Evolutionary conservation across 2,888 invertebrate species (phyloP), one percentile per base, ranked within the genome.

Genomic region (Protophormia terraenovae): DNA sequence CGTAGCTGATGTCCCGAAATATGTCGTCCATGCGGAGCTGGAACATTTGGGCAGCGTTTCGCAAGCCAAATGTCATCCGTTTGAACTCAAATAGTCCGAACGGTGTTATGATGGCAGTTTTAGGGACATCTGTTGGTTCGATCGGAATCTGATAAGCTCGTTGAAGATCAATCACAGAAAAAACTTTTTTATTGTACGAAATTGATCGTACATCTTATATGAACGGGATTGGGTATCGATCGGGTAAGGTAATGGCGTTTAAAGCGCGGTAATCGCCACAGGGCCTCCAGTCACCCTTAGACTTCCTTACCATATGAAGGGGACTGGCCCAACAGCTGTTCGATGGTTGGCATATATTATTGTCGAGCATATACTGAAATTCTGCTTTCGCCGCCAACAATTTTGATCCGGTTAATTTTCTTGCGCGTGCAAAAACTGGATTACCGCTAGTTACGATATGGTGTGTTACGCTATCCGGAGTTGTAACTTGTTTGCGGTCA

Each of bases 1-100:
- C 80, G 71, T 89, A 88, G n/a, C 76, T 71, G 1, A 89, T 35
- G 0, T 79, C 89, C n/a, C 85, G 50, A 14, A 89, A 67, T 2
- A 90, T 87, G 1, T 87, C 86, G 67, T 71, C 53, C 50, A 67
- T 47, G 5, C 19, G 67, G 2, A 29, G 32, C 12, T 53, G 90
- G 73, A 92, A 92, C 0, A 90, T 90, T 50, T 90, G 90, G 1
- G 88, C 89, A 0, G 91, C 90, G 76, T 91, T 91, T 0, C 89
- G 83, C 3, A 92, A 82, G 0, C 91, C 91, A 71, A 91, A 92
- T 0, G 89, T 87, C 90, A 91, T 91, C 4, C 22, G 38, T 0
- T 86, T 66, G 62, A 89, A 90, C 80, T 91, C 90, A 67, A 88
- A 92, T 0, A 91, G 77, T 4, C 90, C 91, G 75, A 91, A 91